phyloP scores from a whole-genome alignment of 2,888 invertebrate species.

The Tetragnatha montana region DNA sequence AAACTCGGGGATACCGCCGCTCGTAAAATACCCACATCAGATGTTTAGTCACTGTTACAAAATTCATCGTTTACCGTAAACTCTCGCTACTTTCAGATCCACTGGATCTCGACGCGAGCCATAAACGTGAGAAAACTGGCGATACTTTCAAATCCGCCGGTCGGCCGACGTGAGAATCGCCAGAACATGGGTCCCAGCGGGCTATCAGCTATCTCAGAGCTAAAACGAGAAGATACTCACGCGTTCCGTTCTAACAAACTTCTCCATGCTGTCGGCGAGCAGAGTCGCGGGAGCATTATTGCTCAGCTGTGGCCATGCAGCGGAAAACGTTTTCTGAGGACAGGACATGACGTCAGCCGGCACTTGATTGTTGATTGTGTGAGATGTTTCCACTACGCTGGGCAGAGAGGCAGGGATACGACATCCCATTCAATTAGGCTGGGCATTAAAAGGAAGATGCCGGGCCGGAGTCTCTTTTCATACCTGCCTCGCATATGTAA shows the following conservation, averaged over 20 bases:
- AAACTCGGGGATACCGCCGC: too few relatives aligned
- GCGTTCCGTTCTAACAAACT: conserved; percentile 62
- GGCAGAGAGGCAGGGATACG: conserved; percentile 40
- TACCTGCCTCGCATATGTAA: too few relatives aligned
- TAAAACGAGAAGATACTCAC: conserved; percentile 48
- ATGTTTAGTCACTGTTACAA: too few relatives aligned
- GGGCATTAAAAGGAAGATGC: too few relatives aligned
- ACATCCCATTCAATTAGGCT: too few relatives aligned
- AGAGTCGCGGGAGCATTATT: conserved; percentile 34
- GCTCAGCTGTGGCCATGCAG: conserved; percentile 61
- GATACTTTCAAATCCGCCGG: background rate
- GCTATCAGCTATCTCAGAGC: background rate
- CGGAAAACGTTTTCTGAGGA: conserved; percentile 66
- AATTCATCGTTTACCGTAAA: too few relatives aligned
- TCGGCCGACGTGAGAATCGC: background rate
- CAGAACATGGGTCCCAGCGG: too few relatives aligned
- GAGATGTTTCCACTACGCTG: conserved; percentile 68
- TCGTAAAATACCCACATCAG: too few relatives aligned
- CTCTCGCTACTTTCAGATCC: too few relatives aligned
- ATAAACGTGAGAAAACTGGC: background rate
- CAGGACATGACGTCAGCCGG: conserved; percentile 70
- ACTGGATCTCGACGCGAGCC: too few relatives aligned
- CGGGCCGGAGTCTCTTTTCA: too few relatives aligned
- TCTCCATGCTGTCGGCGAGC: conserved; percentile 53
- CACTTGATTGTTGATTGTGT: conserved; percentile 70